These are phyloP conservation scores for Archips crataeganus DNA, from an alignment of 2,888 invertebrate species.

Conservation along the genomic window DNA sequence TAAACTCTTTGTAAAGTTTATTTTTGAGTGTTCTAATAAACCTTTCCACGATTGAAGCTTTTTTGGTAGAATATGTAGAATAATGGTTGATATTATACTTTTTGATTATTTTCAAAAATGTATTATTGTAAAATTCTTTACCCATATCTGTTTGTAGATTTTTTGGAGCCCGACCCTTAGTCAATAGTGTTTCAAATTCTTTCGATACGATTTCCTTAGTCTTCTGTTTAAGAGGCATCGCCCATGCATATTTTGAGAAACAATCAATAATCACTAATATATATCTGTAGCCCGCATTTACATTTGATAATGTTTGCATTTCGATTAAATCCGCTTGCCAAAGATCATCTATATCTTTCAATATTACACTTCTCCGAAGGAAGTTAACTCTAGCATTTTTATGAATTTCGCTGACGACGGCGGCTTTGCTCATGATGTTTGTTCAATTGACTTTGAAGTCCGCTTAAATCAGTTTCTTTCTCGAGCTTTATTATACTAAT, in stretches of 20 bases:
- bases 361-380: slow-evolving; percentile 51
- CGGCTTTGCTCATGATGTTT: slow-evolving; percentile 40
- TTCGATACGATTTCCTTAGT: slow-evolving; percentile 8
- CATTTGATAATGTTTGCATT: slow-evolving; percentile 21
- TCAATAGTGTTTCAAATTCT: background rate
- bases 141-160: background rate
- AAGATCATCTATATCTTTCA: slow-evolving; percentile 59
- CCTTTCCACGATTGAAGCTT: slow-evolving; percentile 43
- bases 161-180: background rate
- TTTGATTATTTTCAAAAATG: slow-evolving; percentile 17
- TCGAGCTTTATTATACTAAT: background rate
- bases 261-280: slow-evolving; percentile 1
- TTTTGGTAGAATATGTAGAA: slow-evolving; percentile 40
- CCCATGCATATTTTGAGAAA: slow-evolving; percentile 17
- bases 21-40: slow-evolving; percentile 43
- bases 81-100: slow-evolving; percentile 37
- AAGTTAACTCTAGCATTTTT: slow-evolving; percentile 60
- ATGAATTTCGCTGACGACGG: slow-evolving; percentile 57
- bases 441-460: background rate
- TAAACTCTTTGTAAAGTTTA: slow-evolving; percentile 34
- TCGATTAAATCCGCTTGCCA: slow-evolving; percentile 63
- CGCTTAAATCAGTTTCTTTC: background rate
- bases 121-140: slow-evolving; percentile 43
- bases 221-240: slow-evolving; percentile 3
- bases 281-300: slow-evolving; percentile 8